Evolutionary conservation across 2,888 invertebrate genomes (phyloP).

Genomic region (Myathropa florea): DNA sequence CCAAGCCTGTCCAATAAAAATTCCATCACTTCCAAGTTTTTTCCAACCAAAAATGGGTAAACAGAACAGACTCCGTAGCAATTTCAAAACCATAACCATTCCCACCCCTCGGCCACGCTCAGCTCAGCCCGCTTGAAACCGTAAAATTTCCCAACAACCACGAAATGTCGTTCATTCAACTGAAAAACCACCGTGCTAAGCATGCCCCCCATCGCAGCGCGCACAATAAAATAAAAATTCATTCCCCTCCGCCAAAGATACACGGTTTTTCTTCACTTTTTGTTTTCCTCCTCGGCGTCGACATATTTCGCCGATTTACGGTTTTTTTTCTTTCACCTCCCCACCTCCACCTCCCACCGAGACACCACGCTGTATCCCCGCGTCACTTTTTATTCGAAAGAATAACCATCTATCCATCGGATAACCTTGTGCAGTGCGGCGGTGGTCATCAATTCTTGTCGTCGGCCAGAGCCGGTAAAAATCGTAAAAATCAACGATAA

Average conservation of each 20-base stretch:
- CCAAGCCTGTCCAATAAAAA: constrained; percentile 4
- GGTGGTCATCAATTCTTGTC: constrained; percentile 54
- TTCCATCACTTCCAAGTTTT: not conserved
- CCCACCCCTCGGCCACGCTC: not conserved
- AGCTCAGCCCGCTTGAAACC: constrained; percentile 24
- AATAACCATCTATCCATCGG: constrained; percentile 10
- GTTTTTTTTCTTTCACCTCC: constrained; percentile 47
- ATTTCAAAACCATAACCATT: constrained; percentile 30
- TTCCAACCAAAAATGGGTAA: constrained; percentile 14
- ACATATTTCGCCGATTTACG: constrained; percentile 55
- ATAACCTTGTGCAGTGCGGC: constrained; percentile 43
- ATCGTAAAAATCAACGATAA: constrained; percentile 30
- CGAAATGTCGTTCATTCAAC: constrained; percentile 51
- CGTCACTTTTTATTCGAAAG: not conserved
- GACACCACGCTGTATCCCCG: not conserved
- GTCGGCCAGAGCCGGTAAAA: constrained; percentile 58
- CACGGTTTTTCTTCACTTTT: constrained; percentile 12
- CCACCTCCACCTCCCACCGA: not conserved
- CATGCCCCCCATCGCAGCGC: not conserved
- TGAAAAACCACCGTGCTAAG: constrained; percentile 43
- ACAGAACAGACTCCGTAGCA: constrained; percentile 3
- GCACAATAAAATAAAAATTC: not conserved
- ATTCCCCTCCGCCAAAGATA: constrained; percentile 12
- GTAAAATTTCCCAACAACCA: constrained; percentile 55
- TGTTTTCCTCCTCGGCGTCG: not conserved